These are phyloP conservation scores for Calameuta filiformis DNA, from an alignment of 2,888 invertebrate genomes.

Conservation along the genomic window DNA sequence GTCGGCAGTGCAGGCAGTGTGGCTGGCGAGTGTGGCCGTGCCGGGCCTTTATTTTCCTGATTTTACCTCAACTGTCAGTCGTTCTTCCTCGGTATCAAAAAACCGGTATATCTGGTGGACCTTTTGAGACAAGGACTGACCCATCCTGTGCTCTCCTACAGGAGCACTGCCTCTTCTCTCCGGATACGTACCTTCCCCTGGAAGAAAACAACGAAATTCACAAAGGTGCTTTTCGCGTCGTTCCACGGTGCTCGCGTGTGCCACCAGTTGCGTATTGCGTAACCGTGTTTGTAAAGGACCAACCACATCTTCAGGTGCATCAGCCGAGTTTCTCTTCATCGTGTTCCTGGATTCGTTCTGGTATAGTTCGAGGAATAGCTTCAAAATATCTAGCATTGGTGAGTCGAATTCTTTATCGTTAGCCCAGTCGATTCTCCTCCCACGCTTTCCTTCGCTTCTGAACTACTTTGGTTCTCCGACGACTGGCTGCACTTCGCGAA, in stretches of 20 bases:
- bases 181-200: slow-evolving; percentile 1
- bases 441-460: not conserved
- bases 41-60: slow-evolving; percentile 34
- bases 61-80: slow-evolving; percentile 39
- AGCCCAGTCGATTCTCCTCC: not conserved
- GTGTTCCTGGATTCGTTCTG: not conserved
- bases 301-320: slow-evolving; percentile 1
- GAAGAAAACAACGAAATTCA: slow-evolving; percentile 19
- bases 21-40: slow-evolving; percentile 47
- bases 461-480: not conserved
- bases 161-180: not conserved
- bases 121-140: not conserved
- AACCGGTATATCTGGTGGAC: not conserved
- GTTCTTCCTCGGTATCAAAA: not conserved
- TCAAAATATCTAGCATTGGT: not conserved
- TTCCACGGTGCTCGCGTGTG: slow-evolving; percentile 39
- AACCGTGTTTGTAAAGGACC: slow-evolving; percentile 35
- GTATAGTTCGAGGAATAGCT: not conserved
- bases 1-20: slow-evolving; percentile 47
- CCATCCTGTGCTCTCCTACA: not conserved
- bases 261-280: slow-evolving; percentile 63
- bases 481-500: not conserved
- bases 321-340: not conserved
- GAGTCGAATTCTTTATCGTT: not conserved
- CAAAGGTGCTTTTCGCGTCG: slow-evolving; percentile 10